Percentiles rank a stretch among this genome's conserved stretches.
Conservation (phyloP, 2,888 invertebrate genomes). For the Lycaena phlaeas region DNA sequence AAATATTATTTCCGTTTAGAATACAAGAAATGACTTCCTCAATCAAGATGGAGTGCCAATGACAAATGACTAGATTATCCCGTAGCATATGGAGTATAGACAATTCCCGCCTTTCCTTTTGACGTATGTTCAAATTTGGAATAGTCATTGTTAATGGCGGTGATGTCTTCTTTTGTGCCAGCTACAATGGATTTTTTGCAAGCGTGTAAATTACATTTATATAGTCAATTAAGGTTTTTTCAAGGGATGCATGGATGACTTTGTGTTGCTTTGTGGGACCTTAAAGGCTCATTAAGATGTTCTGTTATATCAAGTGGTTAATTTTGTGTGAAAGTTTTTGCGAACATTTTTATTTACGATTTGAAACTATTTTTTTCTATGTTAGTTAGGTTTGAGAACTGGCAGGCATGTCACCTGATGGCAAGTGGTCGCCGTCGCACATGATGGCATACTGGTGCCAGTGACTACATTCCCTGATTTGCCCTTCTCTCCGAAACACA, state of each 20-base stretch:
- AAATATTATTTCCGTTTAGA: constrained; percentile 65
- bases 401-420: too few species aligned
- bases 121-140: constrained; percentile 46
- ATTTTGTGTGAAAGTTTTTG: constrained; percentile 27
- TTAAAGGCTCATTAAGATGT: constrained; percentile 52
- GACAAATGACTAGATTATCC: constrained; percentile 67
- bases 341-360: neutral
- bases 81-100: constrained; percentile 62
- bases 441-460: too few species aligned
- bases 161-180: constrained; percentile 68
- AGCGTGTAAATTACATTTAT: constrained; percentile 50
- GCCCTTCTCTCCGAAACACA: too few species aligned
- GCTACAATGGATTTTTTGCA: constrained; percentile 62
- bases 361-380: too few species aligned
- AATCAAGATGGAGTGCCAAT: constrained; percentile 59
- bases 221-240: constrained; percentile 39
- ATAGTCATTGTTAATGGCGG: constrained; percentile 39
- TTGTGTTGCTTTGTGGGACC: constrained; percentile 43
- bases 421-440: too few species aligned
- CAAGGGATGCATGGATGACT: constrained; percentile 42
- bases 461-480: too few species aligned
- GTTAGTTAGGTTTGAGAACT: too few species aligned
- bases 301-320: constrained; percentile 51
- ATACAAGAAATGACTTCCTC: constrained; percentile 67
- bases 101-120: constrained; percentile 43